Conservation (phyloP, 1,140 invertebrate species). For the Calephelis nemesis region DNA sequence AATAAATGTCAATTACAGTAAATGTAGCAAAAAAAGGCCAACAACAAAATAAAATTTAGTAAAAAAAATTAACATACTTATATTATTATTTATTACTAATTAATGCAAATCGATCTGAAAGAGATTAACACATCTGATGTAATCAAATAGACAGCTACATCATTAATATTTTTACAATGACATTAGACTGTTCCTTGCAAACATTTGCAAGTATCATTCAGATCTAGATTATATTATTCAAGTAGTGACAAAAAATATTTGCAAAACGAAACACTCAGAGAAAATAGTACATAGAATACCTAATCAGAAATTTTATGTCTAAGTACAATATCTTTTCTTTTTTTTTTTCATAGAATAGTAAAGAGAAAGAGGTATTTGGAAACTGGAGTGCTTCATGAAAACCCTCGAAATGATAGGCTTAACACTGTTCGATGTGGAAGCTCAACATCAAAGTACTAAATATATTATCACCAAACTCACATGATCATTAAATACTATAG, state of each 20-base stretch:
- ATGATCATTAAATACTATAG: no score
- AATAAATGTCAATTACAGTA: conserved; percentile 15
- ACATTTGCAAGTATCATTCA: conserved; percentile 61
- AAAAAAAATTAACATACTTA: conserved; percentile 54
- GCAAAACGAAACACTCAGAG: conserved; percentile 29
- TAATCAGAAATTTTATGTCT: conserved; percentile 29
- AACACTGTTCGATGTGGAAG: conserved; percentile 4
- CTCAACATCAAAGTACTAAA: neutral
- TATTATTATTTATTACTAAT: conserved; percentile 42
- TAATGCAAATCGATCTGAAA: conserved; percentile 62
- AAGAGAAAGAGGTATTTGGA: conserved; percentile 15
- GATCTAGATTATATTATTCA: conserved; percentile 60
- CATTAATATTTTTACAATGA: conserved; percentile 4
- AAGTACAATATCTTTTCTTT: conserved; percentile 34
- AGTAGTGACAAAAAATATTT: conserved; percentile 27
- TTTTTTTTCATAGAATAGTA: conserved; percentile 22
- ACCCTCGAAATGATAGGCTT: neutral
- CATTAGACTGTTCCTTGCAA: conserved; percentile 7
- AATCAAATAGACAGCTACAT: conserved; percentile 16
- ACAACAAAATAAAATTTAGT: conserved; percentile 16
- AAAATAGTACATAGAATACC: conserved; percentile 31
- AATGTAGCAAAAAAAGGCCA: conserved; percentile 14
- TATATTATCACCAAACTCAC: no score
- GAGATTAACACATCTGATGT: conserved; percentile 50
- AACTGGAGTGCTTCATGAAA: conserved; percentile 20